A percentile compares a stretch with the other conserved stretches of the same genome.
Evolutionary conservation across 2,797 vertebrate genomes (phyloP).

Genomic region (Ispidina picta): DNA sequence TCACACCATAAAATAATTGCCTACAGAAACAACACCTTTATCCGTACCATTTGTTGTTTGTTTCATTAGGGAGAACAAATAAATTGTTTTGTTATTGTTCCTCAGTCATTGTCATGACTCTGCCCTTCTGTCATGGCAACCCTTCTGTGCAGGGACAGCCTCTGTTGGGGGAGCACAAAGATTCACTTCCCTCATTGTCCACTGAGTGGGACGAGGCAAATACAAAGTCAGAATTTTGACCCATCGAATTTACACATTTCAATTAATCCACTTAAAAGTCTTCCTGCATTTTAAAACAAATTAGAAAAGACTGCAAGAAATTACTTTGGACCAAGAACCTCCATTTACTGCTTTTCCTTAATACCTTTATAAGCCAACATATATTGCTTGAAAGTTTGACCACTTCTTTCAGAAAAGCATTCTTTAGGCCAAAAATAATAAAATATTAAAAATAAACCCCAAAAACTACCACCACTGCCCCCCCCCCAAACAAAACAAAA

Average conservation of each 20-base stretch:
- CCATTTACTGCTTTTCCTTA: background rate
- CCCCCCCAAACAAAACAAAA: too few relatives aligned
- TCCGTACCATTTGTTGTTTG: too few relatives aligned
- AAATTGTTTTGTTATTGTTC: too few relatives aligned
- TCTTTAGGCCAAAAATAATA: background rate
- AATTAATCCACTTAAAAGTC: background rate
- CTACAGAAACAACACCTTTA: too few relatives aligned
- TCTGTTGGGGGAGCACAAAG: too few relatives aligned
- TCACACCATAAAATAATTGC: too few relatives aligned
- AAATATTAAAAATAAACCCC: background rate
- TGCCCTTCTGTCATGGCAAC: too few relatives aligned
- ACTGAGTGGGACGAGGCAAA: too few relatives aligned
- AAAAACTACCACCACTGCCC: background rate
- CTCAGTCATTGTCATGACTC: too few relatives aligned
- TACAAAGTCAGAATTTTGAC: background rate
- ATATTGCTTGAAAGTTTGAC: background rate
- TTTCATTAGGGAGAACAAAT: too few relatives aligned
- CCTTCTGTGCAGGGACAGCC: too few relatives aligned
- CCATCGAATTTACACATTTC: background rate
- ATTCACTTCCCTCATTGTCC: too few relatives aligned
- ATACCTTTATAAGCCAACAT: background rate
- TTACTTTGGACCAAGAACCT: background rate
- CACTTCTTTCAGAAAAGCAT: background rate
- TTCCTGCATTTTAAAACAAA: background rate
- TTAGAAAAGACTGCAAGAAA: background rate